Base-by-base conservation (phyloP, 2,113 vertebrate species). In the Castor canadensis region DNA sequence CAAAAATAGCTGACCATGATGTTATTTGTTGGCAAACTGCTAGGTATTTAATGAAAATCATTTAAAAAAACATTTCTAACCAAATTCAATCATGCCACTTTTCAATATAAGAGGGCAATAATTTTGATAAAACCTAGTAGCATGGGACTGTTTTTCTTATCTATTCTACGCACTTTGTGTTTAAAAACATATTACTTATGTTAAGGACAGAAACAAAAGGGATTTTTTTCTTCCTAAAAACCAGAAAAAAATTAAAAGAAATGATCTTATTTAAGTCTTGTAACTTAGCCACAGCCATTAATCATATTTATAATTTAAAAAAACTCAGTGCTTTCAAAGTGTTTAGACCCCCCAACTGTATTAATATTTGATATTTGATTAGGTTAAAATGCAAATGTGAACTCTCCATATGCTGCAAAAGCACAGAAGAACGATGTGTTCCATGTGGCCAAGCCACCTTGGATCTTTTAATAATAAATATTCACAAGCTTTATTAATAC, bases 351-450 rank as follows among this genome's bases (percentile, higher is more conserved):
- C 69, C 73, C 95, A 92, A 73, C 87, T 95, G 2, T 96, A 97
- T 97, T 97, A 97, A 97, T 97, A 97, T 96, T 97, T 97, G 96
- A 98, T 95, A 95, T 94, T 94, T 97, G 96, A 96, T 96, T 96
- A 97, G 97, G 96, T 98, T 97, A 96, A 97, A 92, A 98, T 97
- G 97, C 97, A 97, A 97, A 96, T 98, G 82, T 85, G 87, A 97
- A 96, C 93, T n/a, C 77, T 96, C 96, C 97, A 96, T 95, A 96
- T 98, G 96, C 90, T 88, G 43, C 72, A 64, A 81, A 79, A 69
- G 56, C 91, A 52, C 45, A 54, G 3, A 76, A 85, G 73, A 91
- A 95, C 94, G 95, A 75, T 92, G 80, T 92, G 90, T 96, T 97
- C 96, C 94, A 93, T 93, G 94, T 96, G 97, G 94, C 95, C 81